Evolutionary conservation across 2,113 vertebrate species (phyloP).

Genomic region (Gymnogyps californianus): DNA sequence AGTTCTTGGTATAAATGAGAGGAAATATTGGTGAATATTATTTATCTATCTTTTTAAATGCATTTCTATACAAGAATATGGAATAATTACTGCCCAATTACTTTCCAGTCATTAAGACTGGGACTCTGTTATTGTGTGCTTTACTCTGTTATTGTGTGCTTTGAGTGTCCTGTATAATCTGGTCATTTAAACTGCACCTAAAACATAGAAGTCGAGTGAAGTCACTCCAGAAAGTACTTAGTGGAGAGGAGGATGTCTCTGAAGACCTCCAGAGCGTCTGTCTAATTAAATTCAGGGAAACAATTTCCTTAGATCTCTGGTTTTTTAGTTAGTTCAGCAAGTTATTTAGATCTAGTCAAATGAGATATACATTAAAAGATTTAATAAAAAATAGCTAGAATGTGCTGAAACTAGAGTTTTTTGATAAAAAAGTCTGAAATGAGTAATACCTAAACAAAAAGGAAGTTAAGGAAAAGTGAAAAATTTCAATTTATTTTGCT

Average conservation of each 20-base stretch:
- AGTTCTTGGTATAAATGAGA: not conserved
- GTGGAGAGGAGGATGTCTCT: not conserved
- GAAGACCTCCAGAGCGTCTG: not conserved
- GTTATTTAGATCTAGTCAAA: not conserved
- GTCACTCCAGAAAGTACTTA: not conserved
- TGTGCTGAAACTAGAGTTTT: not conserved
- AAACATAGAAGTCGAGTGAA: not conserved
- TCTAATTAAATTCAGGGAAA: not conserved
- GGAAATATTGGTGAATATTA: not conserved
- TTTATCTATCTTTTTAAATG: not conserved
- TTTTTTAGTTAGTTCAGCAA: not conserved
- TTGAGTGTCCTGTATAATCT: not conserved
- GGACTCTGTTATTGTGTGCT: not conserved
- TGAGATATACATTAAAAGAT: not conserved
- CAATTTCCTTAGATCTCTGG: not conserved
- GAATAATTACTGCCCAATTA: not conserved
- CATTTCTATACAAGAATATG: not conserved
- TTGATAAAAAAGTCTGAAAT: not conserved
- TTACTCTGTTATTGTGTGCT: not conserved
- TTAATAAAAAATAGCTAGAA: not conserved
- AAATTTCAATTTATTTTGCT: not conserved
- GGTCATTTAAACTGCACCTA: not conserved
- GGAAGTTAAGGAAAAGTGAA: not conserved
- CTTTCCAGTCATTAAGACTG: not conserved
- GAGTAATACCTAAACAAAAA: not conserved